These are phyloP conservation scores for Toxonevra muliebris DNA, from an alignment of 2,888 invertebrate species.

Conservation along the genomic window DNA sequence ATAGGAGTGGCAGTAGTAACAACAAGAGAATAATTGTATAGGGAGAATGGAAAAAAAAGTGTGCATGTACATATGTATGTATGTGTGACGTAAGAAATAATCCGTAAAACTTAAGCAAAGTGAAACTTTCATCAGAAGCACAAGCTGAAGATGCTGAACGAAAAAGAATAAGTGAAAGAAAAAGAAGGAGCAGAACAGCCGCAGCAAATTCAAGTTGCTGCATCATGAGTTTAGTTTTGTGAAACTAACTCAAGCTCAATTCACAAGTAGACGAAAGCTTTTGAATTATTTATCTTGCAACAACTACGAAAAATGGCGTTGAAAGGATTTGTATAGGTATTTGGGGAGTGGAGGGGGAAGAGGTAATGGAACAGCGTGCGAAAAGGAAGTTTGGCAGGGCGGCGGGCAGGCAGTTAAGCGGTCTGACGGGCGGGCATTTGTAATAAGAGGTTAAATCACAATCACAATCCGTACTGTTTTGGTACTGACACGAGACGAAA, in stretches of 20 bases:
- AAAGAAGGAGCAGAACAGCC: background rate
- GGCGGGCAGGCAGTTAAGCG: background rate
- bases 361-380: too few relatives aligned
- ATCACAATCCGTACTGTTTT: too few relatives aligned
- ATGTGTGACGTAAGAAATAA: background rate
- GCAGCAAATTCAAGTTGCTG: background rate
- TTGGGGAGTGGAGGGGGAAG: too few relatives aligned
- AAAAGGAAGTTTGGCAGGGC: background rate
- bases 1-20: conserved; percentile 36
- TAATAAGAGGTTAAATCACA: background rate
- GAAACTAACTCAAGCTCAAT: background rate
- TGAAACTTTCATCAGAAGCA: background rate
- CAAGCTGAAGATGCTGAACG: too few relatives aligned
- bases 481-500: too few relatives aligned
- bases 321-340: too few relatives aligned
- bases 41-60: background rate
- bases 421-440: background rate
- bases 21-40: conserved; percentile 6
- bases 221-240: background rate
- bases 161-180: too few relatives aligned
- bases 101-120: conserved; percentile 5
- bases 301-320: background rate
- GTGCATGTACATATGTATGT: too few relatives aligned
- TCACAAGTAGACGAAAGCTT: conserved; percentile 43
- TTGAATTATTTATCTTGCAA: conserved; percentile 54